Base-by-base conservation (phyloP, 2,113 vertebrate genomes). In the Hassar affinis region DNA sequence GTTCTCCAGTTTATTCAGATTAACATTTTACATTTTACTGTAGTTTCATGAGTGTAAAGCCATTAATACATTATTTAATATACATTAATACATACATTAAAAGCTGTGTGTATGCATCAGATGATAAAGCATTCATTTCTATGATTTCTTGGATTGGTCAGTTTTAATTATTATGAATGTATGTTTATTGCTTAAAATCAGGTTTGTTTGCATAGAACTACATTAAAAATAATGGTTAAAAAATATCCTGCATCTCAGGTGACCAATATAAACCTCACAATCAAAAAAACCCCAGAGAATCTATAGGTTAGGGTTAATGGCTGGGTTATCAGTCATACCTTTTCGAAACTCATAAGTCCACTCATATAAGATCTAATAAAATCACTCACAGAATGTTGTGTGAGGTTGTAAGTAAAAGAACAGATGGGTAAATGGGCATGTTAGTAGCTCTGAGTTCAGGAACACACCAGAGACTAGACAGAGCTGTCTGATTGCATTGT, bases 401-500 rank as follows among this genome's bases (percentile, higher is more conserved):
- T 38, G 88, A 90, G 81, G 86, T 45, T 75, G 54, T 51, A 68
- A 47, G 66, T 51, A 45, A 76, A 74, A 59, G 68, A 42, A 75
- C 79, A 49, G 49, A 72, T 15, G 74, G 54, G 79, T 78, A 76
- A 56, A 54, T 18, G 27, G 22, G 78, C 64, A 79, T 17, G 27
- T 30, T 38, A 49, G 47, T 27, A 54, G 49, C 22, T 45, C 66
- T 54, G 85, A 68, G 52, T 82, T 56, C 69, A 49, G 61, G 76
- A 52, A 77, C 33, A 61, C 69, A 30, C 72, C 6, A 81, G 62
- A 72, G 72, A 74, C 49, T 38, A 35, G 51, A 79, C 52, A 80
- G 61, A 47, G 78, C 45, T 61, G 42, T 56, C 80, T 68, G 79
- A 80, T 74, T 22, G 25, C 71, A 33, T 64, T 74, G 74, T 76